Conservation (phyloP, 2,888 invertebrate genomes). For the Drosophila anceps region DNA sequence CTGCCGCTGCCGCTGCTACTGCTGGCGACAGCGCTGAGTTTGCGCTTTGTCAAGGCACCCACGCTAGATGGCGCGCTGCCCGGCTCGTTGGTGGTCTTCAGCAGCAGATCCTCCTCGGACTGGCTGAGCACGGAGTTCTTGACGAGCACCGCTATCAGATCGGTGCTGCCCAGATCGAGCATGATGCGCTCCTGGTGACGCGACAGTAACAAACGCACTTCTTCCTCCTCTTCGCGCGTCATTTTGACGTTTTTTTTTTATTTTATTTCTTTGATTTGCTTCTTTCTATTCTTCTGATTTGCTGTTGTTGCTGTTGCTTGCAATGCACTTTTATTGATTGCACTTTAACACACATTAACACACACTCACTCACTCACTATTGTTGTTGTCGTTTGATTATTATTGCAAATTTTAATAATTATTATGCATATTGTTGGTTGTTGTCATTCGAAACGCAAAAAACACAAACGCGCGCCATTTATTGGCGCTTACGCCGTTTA, state of each 20-base stretch:
- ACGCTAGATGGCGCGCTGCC: conserved; percentile 77
- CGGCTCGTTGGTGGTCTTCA: conserved; percentile 63
- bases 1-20: conserved; percentile 70
- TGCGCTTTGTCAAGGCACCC: conserved; percentile 76
- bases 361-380: conserved; percentile 20
- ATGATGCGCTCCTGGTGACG: conserved; percentile 88
- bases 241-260: conserved; percentile 73
- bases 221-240: conserved; percentile 85
- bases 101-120: conserved; percentile 87
- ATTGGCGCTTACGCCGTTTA: conserved; percentile 47
- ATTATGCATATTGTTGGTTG: conserved; percentile 39
- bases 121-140: conserved; percentile 89
- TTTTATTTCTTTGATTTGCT: conserved; percentile 21
- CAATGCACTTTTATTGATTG: conserved; percentile 46
- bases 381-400: conserved; percentile 35
- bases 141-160: conserved; percentile 88
- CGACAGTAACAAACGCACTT: conserved; percentile 88
- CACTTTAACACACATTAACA: conserved; percentile 16
- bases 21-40: conserved; percentile 80
- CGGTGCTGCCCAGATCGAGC: conserved; percentile 88
- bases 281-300: conserved; percentile 6
- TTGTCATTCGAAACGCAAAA: conserved; percentile 51
- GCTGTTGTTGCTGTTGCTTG: conserved; percentile 27
- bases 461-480: conserved; percentile 73
- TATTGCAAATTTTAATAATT: conserved; percentile 23